Evolutionary conservation across 2,797 vertebrate genomes (phyloP).

Genomic region (Xiphorhynchus erythropygius): DNA sequence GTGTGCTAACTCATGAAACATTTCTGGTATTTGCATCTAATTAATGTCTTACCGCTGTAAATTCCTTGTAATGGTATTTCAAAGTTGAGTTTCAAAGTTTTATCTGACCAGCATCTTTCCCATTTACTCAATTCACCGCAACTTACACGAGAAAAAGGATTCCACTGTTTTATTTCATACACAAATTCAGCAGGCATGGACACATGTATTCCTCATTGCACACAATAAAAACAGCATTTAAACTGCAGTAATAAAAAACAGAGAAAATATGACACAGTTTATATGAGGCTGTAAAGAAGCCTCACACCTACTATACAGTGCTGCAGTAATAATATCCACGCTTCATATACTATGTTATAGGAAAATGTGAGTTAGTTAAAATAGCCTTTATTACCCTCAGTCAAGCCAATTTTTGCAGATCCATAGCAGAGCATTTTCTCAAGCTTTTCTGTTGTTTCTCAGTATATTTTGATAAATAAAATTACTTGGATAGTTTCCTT

Average conservation of each 20-base stretch:
- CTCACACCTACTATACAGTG: constrained; percentile 4
- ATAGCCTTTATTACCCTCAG: not conserved
- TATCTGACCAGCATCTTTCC: not conserved
- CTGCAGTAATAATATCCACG: constrained; percentile 24
- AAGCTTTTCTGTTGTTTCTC: not conserved
- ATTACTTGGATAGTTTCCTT: not conserved
- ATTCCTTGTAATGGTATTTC: not conserved
- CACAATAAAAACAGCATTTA: constrained; percentile 46
- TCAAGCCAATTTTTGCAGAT: constrained; percentile 12
- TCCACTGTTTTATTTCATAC: not conserved
- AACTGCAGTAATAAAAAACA: constrained; percentile 19
- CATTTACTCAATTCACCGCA: not conserved
- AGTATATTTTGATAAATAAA: not conserved
- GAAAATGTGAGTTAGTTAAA: constrained; percentile 57
- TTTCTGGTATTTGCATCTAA: not conserved
- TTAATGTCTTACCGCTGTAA: not conserved
- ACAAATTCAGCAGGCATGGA: constrained; percentile 5
- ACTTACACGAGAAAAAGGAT: not conserved
- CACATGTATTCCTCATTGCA: constrained; percentile 26
- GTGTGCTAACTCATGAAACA: not conserved
- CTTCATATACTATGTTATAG: constrained; percentile 34
- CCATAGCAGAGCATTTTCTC: not conserved
- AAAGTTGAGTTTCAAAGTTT: not conserved
- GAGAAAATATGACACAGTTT: constrained; percentile 49
- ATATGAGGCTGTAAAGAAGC: constrained; percentile 50